Base-by-base conservation (phyloP, 2,797 vertebrate species). In the Enteromius fasciolatus region DNA sequence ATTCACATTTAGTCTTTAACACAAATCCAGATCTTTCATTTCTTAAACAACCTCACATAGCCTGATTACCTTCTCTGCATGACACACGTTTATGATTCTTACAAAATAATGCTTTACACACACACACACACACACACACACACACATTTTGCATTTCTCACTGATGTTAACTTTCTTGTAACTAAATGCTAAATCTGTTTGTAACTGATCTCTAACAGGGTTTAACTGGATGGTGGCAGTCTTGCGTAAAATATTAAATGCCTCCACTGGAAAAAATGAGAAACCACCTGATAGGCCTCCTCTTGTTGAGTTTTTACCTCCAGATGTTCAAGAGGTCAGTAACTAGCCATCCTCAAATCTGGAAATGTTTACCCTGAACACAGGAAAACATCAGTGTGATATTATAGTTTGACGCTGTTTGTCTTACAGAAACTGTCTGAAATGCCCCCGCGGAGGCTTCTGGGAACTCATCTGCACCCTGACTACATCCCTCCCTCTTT, bases 171-270 rank as follows among this genome's bases (percentile, higher is more conserved):
- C 54, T 23, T 46, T 74, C n/a, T 61, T 25, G 11, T 18, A 4
- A 31, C 28, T 52, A 52, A 7, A 52, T n/a, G 9, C 57, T 74
- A 41, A 31, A 46, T 25, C 18, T 50, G 7, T 14, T 31, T 17
- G 36, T 73, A 0, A n/a, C 20, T 4, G 6, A 28, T 80, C 39
- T 72, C 44, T 33, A 15, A 39, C 75, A 89, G 90, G 90, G 18
- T 91, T 87, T 46, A 90, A 89, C 84, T 91, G 90, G 89, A 86
- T 89, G 86, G 76, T 86, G 18, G 82, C 61, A 3, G 81, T 91
- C 69, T 17, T 91, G 31, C 76, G 67, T 33, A 91, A 88, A 67
- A 86, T 91, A 48, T 73, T 86, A 23, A 83, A 64, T 17, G 79
- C 82, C 11, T 81, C 82, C 6, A 74, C 63, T 48, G 85, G 83